Evolutionary conservation across 2,113 vertebrate species (phyloP), one percentile per base, ranked within the genome.

Genomic region (Mugil cephalus): DNA sequence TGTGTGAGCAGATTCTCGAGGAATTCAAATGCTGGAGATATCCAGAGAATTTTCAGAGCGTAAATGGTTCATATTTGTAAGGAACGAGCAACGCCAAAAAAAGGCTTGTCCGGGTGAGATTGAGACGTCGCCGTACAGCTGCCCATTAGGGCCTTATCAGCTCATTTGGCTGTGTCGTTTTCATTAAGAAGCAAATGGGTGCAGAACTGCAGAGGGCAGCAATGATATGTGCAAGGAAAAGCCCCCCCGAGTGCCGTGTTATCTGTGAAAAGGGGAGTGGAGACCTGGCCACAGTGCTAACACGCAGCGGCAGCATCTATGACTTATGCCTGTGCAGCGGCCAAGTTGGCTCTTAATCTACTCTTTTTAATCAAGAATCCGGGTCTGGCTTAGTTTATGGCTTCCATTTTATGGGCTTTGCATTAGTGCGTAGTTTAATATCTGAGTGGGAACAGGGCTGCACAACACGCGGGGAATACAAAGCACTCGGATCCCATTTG

Each of bases 201-300:
- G 77, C 15, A 58, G 78, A 86, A 90, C 92, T 91, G 89, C 90
- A 92, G 91, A 91, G 89, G 90, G 92, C 90, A 90, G 92, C 90
- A 90, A 80, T 88, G 90, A 82, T 70, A 84, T 85, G 81, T 74
- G 56, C 69, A 89, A 84, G 66, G 65, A 80, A 79, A 77, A 40
- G n/a, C n/a, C 53, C 83, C 80, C 79, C 30, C 5, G 51, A 69
- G 79, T 75, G 50, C 81, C 63, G 39, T 63, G 64, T 77, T 84
- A 77, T 85, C 79, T 71, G 47, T 61, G 55, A 21, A 74, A 48
- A 60, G 53, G 77, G 75, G 55, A 35, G 68, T 54, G 64, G 54
- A 61, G 19, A 52, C 36, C 75, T 52, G 65, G 69, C 63, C 65
- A 67, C 60, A 74, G n/a, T 54, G 34, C 71, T 79, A 50, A 24